Base-by-base conservation (phyloP, 2,113 vertebrate species). In the Caranx ignobilis region DNA sequence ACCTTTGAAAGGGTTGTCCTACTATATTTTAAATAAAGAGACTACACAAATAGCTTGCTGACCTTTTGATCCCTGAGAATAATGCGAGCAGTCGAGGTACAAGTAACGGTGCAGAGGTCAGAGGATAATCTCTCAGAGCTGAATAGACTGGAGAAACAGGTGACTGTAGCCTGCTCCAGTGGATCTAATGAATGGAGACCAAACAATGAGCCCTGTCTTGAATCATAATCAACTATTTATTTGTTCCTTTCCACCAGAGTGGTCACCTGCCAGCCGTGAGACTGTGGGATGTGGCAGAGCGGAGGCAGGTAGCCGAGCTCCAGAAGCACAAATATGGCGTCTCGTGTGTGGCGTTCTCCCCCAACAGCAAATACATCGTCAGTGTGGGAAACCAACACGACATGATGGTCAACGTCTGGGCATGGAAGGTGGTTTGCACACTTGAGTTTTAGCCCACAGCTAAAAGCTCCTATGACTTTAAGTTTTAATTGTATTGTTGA, bases 381-480 rank as follows among this genome's bases (percentile, higher is more conserved):
- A 99, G 97, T 0, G 97, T 99, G 92, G 98, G 98, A 1, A 98
- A 98, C 92, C 97, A 99, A 87, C 96, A 99, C 12, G 97, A 99
- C 94, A 99, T 99, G 98, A 96, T 97, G 64, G 96, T 99, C 90
- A 98, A 97, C 0, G 97, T 99, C 64, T 99, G 98, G 97, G 96
- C 95, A 0, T 99, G 98, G 98, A 99, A 99, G 96, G 97, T 98
- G 68, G 15, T 32, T 34, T 6, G 16, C 31, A 3, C 12, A 2
- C 35, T 52, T 4, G 13, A 37, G 13, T 31, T 45, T 62, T 12
- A 39, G 11, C 21, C 16, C 15, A 19, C 50, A 18, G 19, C 21
- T 47, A 15, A 10, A 11, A 45, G n/a, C 4, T 56, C 31, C n/a
- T 5, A 21, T 1, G 2, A 13, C 18, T 32, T 2, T 32, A 10